Conservation (phyloP, 2,113 vertebrate species). For the Pandion haliaetus region DNA sequence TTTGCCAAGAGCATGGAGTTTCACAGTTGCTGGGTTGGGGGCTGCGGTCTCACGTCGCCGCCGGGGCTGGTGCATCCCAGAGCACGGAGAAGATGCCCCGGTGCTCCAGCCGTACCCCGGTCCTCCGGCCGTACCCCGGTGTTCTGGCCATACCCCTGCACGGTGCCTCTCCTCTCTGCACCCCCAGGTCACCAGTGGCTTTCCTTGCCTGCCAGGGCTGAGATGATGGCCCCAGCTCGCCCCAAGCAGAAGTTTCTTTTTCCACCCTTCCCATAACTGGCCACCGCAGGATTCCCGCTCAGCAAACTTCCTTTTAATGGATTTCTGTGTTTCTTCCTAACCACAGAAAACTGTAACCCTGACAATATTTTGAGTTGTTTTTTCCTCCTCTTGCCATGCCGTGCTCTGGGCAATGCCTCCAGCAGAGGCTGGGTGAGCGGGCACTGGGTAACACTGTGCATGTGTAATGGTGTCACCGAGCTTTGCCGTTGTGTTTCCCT, state of each 20-base stretch:
- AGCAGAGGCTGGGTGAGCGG: neutral
- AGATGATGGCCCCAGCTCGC: neutral
- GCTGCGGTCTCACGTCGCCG: neutral
- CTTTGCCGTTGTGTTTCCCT: fast-evolving
- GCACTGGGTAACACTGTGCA: fast-evolving
- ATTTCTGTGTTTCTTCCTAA: neutral
- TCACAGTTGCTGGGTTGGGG: neutral
- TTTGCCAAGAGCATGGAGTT: neutral
- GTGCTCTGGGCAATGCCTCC: neutral
- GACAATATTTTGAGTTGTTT: fast-evolving
- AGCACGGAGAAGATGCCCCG: fast-evolving
- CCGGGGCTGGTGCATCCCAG: fast-evolving
- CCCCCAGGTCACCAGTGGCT: neutral
- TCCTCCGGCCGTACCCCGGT: neutral
- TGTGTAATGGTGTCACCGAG: fast-evolving
- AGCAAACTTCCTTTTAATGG: neutral
- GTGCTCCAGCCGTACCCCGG: neutral
- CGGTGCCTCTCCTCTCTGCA: neutral
- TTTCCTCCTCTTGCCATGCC: neutral
- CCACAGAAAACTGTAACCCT: neutral
- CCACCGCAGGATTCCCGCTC: neutral
- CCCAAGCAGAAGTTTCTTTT: neutral
- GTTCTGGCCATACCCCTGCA: too few relatives aligned
- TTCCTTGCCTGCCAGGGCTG: neutral
- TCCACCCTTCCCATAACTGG: neutral